These are phyloP conservation scores for Sarcophaga subvicina DNA, from an alignment of 2,888 invertebrate genomes.

Conservation along the genomic window DNA sequence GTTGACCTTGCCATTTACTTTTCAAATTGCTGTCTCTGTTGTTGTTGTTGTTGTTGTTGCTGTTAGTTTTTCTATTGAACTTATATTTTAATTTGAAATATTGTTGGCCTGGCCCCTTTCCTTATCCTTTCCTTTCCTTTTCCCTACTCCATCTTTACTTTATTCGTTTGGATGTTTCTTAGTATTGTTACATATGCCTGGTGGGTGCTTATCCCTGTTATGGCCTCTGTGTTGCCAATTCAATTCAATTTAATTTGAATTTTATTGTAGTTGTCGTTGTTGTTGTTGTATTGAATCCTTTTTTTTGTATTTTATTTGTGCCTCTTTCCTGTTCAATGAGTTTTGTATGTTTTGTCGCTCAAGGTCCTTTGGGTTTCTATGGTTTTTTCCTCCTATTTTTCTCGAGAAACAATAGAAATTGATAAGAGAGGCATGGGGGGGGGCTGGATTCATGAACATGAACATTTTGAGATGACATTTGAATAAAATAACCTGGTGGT, in stretches of 20 bases:
- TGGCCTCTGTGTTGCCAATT: constrained; percentile 18
- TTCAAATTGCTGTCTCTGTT: constrained; percentile 12
- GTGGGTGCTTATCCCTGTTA: not conserved
- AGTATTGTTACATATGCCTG: not conserved
- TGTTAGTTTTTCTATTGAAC: not conserved
- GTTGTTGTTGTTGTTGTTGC: not conserved
- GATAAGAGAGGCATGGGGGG: no score
- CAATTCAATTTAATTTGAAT: no score
- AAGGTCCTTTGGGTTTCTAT: constrained; percentile 26
- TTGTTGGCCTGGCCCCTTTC: not conserved
- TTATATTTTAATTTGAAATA: not conserved
- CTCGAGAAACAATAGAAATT: not conserved
- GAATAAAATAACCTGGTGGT: no score
- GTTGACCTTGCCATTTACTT: constrained; percentile 63
- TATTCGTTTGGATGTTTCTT: not conserved
- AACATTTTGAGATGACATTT: no score
- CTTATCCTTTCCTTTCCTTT: not conserved
- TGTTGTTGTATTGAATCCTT: constrained; percentile 32
- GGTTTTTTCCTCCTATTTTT: not conserved
- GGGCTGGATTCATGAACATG: no score
- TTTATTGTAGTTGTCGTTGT: not conserved
- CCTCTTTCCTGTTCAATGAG: constrained; percentile 17
- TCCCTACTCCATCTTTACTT: not conserved
- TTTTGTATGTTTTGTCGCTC: constrained; percentile 16
- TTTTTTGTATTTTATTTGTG: constrained; percentile 29